phyloP scores from a whole-genome alignment of 30 jellyfish, hydroid and myxozoan species.

The Catostylus mosaicus region DNA sequence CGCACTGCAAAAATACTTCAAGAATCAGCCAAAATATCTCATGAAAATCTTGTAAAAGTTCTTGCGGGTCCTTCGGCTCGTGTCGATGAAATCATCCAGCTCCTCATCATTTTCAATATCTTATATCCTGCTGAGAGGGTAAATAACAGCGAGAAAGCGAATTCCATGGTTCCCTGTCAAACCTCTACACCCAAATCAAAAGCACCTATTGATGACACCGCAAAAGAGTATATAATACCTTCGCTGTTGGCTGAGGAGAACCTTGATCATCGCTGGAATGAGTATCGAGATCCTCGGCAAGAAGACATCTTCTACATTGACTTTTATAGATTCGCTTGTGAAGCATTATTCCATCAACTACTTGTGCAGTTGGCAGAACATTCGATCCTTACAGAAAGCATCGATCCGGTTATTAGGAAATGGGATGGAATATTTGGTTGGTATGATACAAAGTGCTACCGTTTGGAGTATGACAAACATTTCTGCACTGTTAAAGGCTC shows the following conservation, averaged over 20 bases:
- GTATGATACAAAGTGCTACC: neutral
- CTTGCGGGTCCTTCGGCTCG: conserved; percentile 17
- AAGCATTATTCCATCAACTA: conserved; percentile 48
- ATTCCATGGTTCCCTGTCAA: neutral
- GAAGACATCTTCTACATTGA: conserved; percentile 18
- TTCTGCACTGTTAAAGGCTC: conserved; percentile 25
- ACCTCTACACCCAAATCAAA: conserved; percentile 35
- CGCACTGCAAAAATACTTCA: neutral
- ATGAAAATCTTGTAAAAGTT: neutral
- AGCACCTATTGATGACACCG: neutral
- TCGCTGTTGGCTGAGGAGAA: conserved; percentile 19
- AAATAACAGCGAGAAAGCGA: neutral
- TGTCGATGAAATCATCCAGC: conserved; percentile 9
- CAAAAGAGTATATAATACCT: conserved; percentile 13
- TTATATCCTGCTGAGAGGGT: conserved; percentile 28
- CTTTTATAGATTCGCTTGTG: conserved; percentile 32
- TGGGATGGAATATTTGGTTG: conserved; percentile 41
- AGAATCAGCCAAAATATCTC: conserved; percentile 34
- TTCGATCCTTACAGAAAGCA: conserved; percentile 17
- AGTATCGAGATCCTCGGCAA: neutral
- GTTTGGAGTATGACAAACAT: conserved; percentile 16
- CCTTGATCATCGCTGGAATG: neutral
- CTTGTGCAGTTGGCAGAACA: conserved; percentile 15
- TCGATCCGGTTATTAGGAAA: conserved; percentile 37
- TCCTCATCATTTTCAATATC: conserved; percentile 23